These are phyloP conservation scores for Sarcophaga rosellei DNA, from an alignment of 2,888 invertebrate species.

Conservation along the genomic window DNA sequence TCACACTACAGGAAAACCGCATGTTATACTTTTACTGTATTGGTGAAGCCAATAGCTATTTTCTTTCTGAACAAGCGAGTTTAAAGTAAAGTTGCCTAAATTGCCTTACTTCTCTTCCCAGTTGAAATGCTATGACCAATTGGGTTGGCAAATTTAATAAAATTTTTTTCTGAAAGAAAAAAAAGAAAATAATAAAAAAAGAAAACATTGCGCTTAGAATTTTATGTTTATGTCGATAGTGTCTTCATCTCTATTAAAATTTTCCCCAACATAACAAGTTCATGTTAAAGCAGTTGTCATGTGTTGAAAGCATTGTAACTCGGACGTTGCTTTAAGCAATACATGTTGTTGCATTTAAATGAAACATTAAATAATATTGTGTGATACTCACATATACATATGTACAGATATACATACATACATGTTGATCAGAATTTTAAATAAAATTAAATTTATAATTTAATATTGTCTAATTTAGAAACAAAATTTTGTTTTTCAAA, in stretches of 20 bases:
- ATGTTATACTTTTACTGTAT: too few relatives aligned
- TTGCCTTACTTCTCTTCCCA: too few relatives aligned
- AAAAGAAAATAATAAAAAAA: neutral
- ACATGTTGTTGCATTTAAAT: constrained; percentile 54
- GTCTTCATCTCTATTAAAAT: constrained; percentile 21
- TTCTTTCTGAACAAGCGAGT: neutral
- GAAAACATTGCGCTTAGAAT: constrained; percentile 20
- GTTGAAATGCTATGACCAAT: too few relatives aligned
- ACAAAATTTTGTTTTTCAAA: too few relatives aligned
- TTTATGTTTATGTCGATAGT: neutral
- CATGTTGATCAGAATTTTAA: neutral
- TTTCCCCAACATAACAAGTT: constrained; percentile 21
- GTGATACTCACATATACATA: neutral
- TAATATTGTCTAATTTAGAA: too few relatives aligned
- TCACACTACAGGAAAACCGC: too few relatives aligned
- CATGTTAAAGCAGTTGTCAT: neutral
- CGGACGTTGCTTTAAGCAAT: neutral
- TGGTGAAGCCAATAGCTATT: neutral
- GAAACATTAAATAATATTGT: constrained; percentile 31
- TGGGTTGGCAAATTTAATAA: too few relatives aligned
- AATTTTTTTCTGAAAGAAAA: too few relatives aligned
- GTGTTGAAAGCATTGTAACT: neutral
- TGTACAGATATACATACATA: neutral
- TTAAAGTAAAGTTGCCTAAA: too few relatives aligned
- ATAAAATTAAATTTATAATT: too few relatives aligned